A percentile compares a stretch with the other conserved stretches of the same genome.
phyloP scores from a whole-genome alignment of 2,113 vertebrate genomes.

The Arvicanthis niloticus region DNA sequence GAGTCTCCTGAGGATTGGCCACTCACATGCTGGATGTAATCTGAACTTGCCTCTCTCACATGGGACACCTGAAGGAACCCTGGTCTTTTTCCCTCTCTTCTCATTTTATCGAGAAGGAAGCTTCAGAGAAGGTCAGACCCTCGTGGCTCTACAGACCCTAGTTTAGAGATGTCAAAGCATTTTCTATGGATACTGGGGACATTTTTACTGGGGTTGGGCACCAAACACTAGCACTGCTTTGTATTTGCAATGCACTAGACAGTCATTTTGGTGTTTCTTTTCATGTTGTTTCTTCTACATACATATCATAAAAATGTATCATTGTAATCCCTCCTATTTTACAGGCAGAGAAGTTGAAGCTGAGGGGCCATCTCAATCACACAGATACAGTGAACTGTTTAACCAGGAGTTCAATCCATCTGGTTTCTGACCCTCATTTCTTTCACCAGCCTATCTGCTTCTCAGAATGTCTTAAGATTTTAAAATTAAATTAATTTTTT shows the following conservation, averaged over 20 bases:
- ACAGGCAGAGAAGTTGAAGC: neutral
- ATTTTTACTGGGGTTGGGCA: neutral
- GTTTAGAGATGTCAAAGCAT: neutral
- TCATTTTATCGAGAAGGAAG: neutral
- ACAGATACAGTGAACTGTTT: neutral
- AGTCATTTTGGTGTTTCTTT: neutral
- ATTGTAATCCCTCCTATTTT: neutral
- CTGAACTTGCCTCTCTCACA: neutral
- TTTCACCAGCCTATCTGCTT: neutral
- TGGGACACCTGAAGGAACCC: neutral
- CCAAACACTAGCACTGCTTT: neutral
- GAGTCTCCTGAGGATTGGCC: neutral
- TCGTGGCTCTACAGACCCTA: neutral
- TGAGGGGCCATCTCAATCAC: neutral
- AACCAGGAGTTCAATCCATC: neutral
- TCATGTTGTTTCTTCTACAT: neutral
- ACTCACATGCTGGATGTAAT: neutral
- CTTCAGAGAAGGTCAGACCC: neutral
- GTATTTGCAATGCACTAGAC: neutral
- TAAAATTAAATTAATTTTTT: neutral
- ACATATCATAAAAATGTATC: neutral
- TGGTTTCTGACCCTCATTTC: neutral
- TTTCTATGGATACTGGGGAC: neutral
- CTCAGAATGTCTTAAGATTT: neutral
- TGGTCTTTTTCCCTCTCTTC: neutral